Conservation (phyloP, 1,140 invertebrate species). For the Leptoteleia sp. region DNA sequence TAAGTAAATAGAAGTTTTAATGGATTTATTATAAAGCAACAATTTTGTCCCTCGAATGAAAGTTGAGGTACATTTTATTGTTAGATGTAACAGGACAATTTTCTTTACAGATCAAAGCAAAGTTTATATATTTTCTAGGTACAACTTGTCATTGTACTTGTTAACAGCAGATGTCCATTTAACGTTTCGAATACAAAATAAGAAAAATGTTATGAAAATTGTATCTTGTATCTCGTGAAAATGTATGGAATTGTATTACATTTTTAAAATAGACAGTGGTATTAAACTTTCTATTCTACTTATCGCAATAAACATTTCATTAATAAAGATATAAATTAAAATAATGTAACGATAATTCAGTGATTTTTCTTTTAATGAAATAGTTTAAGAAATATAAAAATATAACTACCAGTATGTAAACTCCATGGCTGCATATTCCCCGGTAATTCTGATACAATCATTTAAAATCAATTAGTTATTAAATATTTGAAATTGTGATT, state of each 20-base stretch:
- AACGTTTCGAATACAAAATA: conserved; percentile 29
- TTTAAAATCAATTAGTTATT: conserved; percentile 44
- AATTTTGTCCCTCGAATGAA: conserved; percentile 8
- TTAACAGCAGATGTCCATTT: no score
- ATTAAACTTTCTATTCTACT: conserved; percentile 36
- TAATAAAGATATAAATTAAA: conserved; percentile 4
- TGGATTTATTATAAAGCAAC: conserved; percentile 8
- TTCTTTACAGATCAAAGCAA: not conserved
- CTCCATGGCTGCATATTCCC: conserved; percentile 60
- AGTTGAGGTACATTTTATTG: not conserved
- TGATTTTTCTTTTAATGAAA: conserved; percentile 31
- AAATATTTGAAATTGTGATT: conserved; percentile 8
- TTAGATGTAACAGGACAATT: not conserved
- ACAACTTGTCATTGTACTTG: conserved; percentile 2
- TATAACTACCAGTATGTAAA: conserved; percentile 62
- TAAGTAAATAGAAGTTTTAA: conserved; percentile 27
- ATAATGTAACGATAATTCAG: conserved; percentile 19
- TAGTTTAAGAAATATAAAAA: conserved; percentile 46
- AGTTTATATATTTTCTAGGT: no score
- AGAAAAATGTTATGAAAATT: conserved; percentile 21
- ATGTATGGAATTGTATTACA: conserved; percentile 38
- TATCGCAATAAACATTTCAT: conserved; percentile 8
- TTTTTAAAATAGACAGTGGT: conserved; percentile 20
- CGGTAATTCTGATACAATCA: conserved; percentile 53
- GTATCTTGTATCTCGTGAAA: conserved; percentile 38